Base-by-base conservation (phyloP, 2,888 invertebrate genomes). In the Drosophila putrida region DNA sequence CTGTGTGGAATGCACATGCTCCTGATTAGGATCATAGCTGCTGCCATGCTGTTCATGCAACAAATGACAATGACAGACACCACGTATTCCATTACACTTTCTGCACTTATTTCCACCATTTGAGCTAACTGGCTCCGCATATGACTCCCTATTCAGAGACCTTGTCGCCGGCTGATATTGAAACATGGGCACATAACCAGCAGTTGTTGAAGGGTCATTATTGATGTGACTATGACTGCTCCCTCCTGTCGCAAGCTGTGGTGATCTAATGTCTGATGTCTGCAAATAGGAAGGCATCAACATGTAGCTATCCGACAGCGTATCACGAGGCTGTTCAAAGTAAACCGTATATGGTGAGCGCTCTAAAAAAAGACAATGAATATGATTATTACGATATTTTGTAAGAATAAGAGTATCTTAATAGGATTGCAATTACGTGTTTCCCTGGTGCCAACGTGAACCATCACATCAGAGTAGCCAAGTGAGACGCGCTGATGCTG, bases 1-100 rank as follows among this genome's bases (percentile, higher is more conserved):
- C 44, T 85, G 85, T 10, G 89, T 89, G 66, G 88, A 85, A 70
- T 81, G 80, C 47, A 82, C 80, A 41, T 61, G 81, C 8, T 68
- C 72, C 46, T 36, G 51, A 36, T 33, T 50, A 6, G 50, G 39
- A 11, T 55, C 31, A 31, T 31, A 31, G 31, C 31, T 31, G 31
- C 8, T 31, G 31, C 31, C 31, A 31, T 31, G 31, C 8, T 31
- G 31, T 31, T 31, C 31, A 31, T 31, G 25, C 46, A 67, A 13
- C 47, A 73, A 28, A 50, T 36, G 73, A 39, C 75, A 76, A 10
- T 62, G 79, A 6, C 75, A 76, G 4, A 69, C 43, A 27, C 69
- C 61, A 4, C 75, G 75, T 4, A 61, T 36, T 0, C 61, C 50
- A 61, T 75, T 78, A 28, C 75, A 76, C 41, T 78, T 71, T 38